phyloP scores from a whole-genome alignment of 2,888 invertebrate species.

The Ischnus inquisitorius region DNA sequence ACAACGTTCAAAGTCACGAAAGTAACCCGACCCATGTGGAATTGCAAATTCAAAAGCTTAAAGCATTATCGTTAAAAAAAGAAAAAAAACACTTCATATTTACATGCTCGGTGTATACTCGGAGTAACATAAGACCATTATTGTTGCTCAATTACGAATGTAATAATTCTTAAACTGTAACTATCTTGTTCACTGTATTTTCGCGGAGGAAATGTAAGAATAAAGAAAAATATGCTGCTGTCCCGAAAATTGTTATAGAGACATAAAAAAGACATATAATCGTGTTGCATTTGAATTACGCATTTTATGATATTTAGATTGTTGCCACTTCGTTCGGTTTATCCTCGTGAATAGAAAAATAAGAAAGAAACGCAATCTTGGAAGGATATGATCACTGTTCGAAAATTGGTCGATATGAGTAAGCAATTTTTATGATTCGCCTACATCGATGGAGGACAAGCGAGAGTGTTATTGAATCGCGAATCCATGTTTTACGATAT shows the following conservation, averaged over 20 bases:
- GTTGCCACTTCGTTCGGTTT: background rate
- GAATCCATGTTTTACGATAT: background rate
- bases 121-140: background rate
- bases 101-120: background rate
- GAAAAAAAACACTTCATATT: background rate
- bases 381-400: background rate
- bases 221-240: too few relatives aligned
- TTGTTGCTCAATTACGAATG: too few relatives aligned
- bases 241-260: too few relatives aligned
- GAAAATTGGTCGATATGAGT: background rate
- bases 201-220: background rate
- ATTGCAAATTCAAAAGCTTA: constrained; percentile 62
- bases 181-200: background rate
- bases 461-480: background rate
- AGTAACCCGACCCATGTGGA: background rate
- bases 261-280: too few relatives aligned
- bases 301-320: background rate
- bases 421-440: background rate
- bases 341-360: background rate
- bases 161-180: background rate
- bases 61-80: background rate
- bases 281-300: too few relatives aligned
- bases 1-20: constrained; percentile 1
- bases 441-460: background rate
- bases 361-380: background rate